A percentile compares a stretch with the other conserved stretches of the same genome.
phyloP scores from a whole-genome alignment of 2,113 vertebrate species.

The Vulpes ferrilata region DNA sequence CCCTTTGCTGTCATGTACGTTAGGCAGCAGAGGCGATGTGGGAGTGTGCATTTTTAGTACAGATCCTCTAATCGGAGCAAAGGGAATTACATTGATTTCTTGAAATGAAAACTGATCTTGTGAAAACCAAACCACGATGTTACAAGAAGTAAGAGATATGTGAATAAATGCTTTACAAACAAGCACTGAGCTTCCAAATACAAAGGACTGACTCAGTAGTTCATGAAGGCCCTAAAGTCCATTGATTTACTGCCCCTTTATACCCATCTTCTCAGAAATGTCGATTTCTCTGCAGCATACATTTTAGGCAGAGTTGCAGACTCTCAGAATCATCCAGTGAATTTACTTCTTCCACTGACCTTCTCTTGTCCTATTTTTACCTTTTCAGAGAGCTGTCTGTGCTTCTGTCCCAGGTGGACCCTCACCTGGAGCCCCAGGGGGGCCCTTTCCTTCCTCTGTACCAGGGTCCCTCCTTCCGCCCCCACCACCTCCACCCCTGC shows the following conservation, averaged over 20 bases:
- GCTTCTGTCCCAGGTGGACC: conserved; percentile 90
- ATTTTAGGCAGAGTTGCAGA: background rate
- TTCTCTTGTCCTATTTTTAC: conserved; percentile 65
- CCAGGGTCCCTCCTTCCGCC: conserved; percentile 87
- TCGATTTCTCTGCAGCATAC: background rate
- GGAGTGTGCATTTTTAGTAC: background rate
- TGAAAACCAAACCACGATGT: conserved; percentile 12
- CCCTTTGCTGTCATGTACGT: accelerated
- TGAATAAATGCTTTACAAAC: background rate
- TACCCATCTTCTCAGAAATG: background rate
- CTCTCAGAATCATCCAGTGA: background rate
- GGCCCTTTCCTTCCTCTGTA: conserved; percentile 86
- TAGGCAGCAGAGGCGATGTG: background rate
- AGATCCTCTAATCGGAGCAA: background rate
- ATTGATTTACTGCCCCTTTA: background rate
- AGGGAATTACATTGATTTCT: background rate
- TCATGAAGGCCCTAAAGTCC: background rate
- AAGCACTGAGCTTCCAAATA: background rate
- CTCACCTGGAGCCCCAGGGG: conserved; percentile 92
- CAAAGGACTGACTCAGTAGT: too few relatives aligned
- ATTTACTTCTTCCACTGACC: background rate
- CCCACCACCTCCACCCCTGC: conserved; percentile 86
- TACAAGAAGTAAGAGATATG: background rate
- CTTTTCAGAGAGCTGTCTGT: conserved; percentile 90
- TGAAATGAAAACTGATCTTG: background rate